Conservation (phyloP, 2,113 vertebrate genomes). For the Lipophrys pholis region DNA sequence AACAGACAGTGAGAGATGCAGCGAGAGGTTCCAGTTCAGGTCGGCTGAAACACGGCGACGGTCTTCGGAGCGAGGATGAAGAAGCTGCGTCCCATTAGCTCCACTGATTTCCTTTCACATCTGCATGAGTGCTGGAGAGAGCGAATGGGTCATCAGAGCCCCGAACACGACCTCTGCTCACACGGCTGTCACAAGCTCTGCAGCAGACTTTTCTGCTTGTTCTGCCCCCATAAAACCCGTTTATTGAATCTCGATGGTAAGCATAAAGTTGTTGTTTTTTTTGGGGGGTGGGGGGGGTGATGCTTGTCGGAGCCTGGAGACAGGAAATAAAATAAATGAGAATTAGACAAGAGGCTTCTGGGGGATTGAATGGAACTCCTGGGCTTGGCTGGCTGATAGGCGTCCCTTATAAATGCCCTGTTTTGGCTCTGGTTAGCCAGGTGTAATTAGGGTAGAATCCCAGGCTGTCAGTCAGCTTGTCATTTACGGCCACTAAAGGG, state of each 20-base stretch:
- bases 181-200: constrained; percentile 39
- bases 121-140: constrained; percentile 24
- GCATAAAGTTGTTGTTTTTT: constrained; percentile 29
- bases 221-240: constrained; percentile 51
- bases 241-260: constrained; percentile 61
- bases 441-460: constrained; percentile 74
- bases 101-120: constrained; percentile 38
- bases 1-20: not conserved
- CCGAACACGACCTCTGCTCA: constrained; percentile 11
- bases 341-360: constrained; percentile 26
- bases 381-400: not conserved
- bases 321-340: constrained; percentile 29
- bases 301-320: constrained; percentile 41
- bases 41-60: not conserved
- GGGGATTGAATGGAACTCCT: constrained; percentile 2
- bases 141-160: constrained; percentile 7
- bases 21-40: not conserved
- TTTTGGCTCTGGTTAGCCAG: constrained; percentile 60
- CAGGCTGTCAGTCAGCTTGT: constrained; percentile 63
- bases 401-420: constrained; percentile 53
- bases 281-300: not conserved
- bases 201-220: constrained; percentile 35
- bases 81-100: constrained; percentile 11
- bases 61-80: not conserved
- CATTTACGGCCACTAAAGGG: constrained; percentile 66